Percentiles rank a stretch among this genome's conserved stretches.
These are phyloP conservation scores for Meandrina meandrites DNA, from an alignment of 92 coral and sea anemone species.

Conservation along the genomic window DNA sequence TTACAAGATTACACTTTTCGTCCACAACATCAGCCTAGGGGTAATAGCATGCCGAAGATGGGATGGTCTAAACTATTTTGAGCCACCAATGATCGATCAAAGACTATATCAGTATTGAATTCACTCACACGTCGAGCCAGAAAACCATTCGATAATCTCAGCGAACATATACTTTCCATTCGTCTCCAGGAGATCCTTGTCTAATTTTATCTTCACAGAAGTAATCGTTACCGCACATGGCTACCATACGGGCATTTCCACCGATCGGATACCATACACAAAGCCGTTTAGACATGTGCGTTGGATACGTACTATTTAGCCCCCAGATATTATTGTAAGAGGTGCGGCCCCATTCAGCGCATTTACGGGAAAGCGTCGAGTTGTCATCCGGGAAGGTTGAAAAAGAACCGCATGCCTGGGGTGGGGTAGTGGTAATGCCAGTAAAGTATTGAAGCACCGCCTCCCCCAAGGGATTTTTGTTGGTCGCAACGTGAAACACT, in stretches of 20 bases:
- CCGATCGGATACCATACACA: background rate
- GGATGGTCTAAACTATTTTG: too few relatives aligned
- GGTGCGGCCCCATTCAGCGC: constrained; percentile 2
- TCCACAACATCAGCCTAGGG: too few relatives aligned
- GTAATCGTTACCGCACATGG: background rate
- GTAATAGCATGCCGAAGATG: too few relatives aligned
- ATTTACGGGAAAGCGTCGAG: constrained; percentile 2
- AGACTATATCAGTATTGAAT: too few relatives aligned
- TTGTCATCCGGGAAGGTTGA: constrained; percentile 24
- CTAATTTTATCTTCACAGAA: constrained; percentile 5
- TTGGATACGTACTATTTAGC: background rate
- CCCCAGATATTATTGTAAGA: background rate
- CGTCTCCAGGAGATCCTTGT: constrained; percentile 10
- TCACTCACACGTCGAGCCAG: background rate
- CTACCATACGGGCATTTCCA: background rate
- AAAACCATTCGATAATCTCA: background rate
- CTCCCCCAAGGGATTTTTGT: background rate
- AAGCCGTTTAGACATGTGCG: background rate
- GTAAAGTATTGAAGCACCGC: constrained; percentile 14
- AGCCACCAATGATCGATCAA: too few relatives aligned
- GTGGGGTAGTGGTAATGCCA: constrained; percentile 7
- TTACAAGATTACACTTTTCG: too few relatives aligned
- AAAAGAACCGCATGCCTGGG: constrained; percentile 30
- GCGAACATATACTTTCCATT: constrained; percentile 13
- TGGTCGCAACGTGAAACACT: constrained; percentile 6